Percentiles rank a stretch among this genome's conserved stretches.
phyloP scores from a whole-genome alignment of 2,797 vertebrate species.

The Helarctos malayanus region DNA sequence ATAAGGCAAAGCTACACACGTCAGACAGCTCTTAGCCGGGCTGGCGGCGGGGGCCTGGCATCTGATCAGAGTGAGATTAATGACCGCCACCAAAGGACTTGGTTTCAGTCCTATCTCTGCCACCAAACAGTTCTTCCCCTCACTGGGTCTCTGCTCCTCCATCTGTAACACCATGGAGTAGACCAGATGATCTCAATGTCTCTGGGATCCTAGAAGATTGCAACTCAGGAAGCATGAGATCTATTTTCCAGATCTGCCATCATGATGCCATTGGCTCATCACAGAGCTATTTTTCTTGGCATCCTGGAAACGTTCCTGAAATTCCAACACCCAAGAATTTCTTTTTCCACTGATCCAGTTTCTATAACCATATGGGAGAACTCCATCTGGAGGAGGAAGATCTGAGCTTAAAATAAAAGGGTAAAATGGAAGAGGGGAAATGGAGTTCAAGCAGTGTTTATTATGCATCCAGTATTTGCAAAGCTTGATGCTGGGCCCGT shows the following conservation, averaged over 20 bases:
- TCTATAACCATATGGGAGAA: conserved; percentile 82
- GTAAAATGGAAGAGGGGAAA: conserved; percentile 54
- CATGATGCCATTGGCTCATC: conserved; percentile 76
- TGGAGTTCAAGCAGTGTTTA: conserved; percentile 36
- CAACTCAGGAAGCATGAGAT: conserved; percentile 76
- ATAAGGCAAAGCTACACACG: conserved; percentile 90
- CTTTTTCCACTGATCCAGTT: conserved; percentile 80
- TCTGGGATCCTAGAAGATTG: conserved; percentile 62
- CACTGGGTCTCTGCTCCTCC: conserved; percentile 70
- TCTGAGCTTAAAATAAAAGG: conserved; percentile 71
- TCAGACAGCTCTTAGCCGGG: conserved; percentile 87
- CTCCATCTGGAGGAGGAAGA: conserved; percentile 74
- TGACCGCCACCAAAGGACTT: background rate
- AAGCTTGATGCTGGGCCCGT: background rate
- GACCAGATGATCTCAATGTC: conserved; percentile 29
- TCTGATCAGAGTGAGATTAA: conserved; percentile 82
- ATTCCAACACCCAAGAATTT: conserved; percentile 81
- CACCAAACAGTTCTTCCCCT: background rate
- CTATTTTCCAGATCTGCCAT: conserved; percentile 82
- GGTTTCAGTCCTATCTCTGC: background rate
- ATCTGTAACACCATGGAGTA: conserved; percentile 16
- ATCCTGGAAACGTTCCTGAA: conserved; percentile 79
- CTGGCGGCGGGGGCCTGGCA: conserved; percentile 78
- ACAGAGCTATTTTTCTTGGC: conserved; percentile 82
- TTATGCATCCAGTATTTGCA: background rate